These are phyloP conservation scores for Trypoxylon attenuatum DNA, from an alignment of 2,888 invertebrate species.

Conservation along the genomic window DNA sequence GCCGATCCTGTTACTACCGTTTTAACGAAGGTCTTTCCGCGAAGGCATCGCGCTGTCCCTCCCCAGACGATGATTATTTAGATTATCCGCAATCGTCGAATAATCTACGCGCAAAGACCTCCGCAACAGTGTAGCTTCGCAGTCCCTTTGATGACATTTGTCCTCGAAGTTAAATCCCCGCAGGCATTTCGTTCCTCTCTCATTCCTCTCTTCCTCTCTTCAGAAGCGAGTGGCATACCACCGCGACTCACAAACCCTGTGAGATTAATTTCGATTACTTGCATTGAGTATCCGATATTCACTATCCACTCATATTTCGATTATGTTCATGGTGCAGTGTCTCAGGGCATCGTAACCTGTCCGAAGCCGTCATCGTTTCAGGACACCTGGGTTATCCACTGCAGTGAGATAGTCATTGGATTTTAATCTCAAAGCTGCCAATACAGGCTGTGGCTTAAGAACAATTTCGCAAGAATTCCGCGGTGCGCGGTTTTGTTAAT, in stretches of 20 bases:
- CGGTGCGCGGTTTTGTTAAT: background rate
- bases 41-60: constrained; percentile 36
- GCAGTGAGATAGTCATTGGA: no score
- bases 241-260: constrained; percentile 34
- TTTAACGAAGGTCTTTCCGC: constrained; percentile 62
- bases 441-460: background rate
- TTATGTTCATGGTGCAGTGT: no score
- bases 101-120: constrained; percentile 43
- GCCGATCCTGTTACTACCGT: constrained; percentile 60
- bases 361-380: no score
- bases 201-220: no score
- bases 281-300: constrained; percentile 23
- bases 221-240: constrained; percentile 28
- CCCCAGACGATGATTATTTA: constrained; percentile 55
- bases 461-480: background rate
- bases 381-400: no score
- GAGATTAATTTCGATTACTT: constrained; percentile 50
- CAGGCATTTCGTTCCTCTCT: constrained; percentile 41
- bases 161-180: constrained; percentile 48
- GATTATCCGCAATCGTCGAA: constrained; percentile 51
- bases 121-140: constrained; percentile 21
- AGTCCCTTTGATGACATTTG: constrained; percentile 50
- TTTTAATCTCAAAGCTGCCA: background rate
- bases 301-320: background rate
- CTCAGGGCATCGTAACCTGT: no score